These are phyloP conservation scores for Dendrocopos noguchii DNA, from an alignment of 2,113 vertebrate genomes.

Conservation along the genomic window DNA sequence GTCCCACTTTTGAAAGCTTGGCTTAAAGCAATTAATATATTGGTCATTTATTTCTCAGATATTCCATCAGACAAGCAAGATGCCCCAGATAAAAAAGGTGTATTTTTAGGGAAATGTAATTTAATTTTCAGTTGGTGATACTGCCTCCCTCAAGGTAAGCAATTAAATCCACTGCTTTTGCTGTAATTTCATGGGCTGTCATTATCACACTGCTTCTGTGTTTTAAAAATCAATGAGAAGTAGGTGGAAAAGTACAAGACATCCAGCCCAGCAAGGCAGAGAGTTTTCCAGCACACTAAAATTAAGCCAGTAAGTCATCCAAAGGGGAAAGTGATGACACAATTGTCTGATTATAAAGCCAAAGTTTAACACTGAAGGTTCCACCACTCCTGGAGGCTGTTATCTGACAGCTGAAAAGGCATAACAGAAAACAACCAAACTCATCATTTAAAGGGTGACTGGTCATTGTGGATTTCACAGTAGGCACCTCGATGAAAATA, in stretches of 20 bases:
- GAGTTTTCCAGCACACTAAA: background rate
- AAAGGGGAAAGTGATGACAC: constrained; percentile 60
- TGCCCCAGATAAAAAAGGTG: background rate
- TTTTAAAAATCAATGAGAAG: constrained; percentile 16
- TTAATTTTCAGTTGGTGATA: constrained; percentile 77
- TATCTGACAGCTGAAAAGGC: constrained; percentile 64
- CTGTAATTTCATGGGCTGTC: constrained; percentile 49
- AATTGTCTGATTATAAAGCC: background rate
- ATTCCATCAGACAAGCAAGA: background rate
- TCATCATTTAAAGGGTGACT: constrained; percentile 74
- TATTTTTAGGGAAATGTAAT: background rate
- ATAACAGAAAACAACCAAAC: no score
- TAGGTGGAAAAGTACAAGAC: background rate
- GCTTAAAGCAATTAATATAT: background rate
- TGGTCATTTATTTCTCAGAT: background rate
- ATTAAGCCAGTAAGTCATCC: constrained; percentile 43
- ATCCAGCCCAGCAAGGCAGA: background rate
- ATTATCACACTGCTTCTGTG: constrained; percentile 83
- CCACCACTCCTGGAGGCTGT: constrained; percentile 48
- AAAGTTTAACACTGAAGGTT: constrained; percentile 32
- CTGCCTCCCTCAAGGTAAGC: constrained; percentile 71
- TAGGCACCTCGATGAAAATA: no score
- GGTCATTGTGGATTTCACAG: no score
- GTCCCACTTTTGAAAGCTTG: background rate
- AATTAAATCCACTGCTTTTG: constrained; percentile 75